A percentile compares a stretch with the other conserved stretches of the same genome.
Conservation (phyloP, 1,140 invertebrate genomes). For the Oreohelix idahoensis region DNA sequence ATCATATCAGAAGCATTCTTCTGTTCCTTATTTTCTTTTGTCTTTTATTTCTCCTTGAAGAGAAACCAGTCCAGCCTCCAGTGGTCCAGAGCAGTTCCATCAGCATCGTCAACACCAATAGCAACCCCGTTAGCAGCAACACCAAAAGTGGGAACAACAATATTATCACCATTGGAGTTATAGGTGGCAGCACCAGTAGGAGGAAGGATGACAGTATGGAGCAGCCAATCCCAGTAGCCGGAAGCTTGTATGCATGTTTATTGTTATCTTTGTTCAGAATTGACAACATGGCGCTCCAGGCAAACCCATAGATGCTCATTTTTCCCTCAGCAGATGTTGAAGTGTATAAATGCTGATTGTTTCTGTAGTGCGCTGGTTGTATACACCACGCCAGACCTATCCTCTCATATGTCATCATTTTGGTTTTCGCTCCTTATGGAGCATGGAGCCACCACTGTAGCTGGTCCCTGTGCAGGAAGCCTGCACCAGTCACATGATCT, state of each 20-base stretch:
- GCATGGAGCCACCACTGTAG: too few species aligned
- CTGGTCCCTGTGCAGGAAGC: too few species aligned
- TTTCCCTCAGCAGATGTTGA: too few species aligned
- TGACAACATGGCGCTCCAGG: too few species aligned
- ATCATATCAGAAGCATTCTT: too few species aligned
- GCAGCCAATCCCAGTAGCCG: constrained; percentile 3
- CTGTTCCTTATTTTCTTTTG: neutral
- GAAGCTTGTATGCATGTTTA: constrained; percentile 16
- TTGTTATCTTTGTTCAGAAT: neutral
- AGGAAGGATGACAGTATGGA: constrained; percentile 25
- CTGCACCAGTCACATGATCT: too few species aligned
- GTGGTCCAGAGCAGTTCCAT: neutral
- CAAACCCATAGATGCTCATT: too few species aligned
- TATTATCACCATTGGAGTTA: constrained; percentile 28
- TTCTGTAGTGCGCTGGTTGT: too few species aligned
- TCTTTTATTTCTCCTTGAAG: neutral
- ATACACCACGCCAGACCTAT: too few species aligned
- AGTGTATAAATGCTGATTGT: too few species aligned
- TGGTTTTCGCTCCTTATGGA: too few species aligned
- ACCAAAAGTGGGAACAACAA: neutral
- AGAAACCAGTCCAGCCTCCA: neutral
- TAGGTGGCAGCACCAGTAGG: constrained; percentile 26
- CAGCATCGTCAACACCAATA: constrained; percentile 6
- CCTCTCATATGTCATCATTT: too few species aligned
- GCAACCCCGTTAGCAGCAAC: neutral